Base-by-base conservation (phyloP, 2,797 vertebrate species). In the Streptopelia turtur region DNA sequence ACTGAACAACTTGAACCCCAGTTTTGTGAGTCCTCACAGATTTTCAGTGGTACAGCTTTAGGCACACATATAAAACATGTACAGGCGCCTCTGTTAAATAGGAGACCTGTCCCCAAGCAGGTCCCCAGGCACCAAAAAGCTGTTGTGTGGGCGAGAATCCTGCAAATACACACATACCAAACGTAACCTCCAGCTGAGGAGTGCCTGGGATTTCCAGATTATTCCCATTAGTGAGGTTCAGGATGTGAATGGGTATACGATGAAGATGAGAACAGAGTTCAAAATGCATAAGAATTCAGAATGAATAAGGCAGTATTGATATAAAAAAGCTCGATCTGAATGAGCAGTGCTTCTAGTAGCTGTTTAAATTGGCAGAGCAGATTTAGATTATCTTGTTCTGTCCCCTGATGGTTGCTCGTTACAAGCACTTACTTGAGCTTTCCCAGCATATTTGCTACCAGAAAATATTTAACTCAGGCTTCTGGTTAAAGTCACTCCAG, bases 1-100 rank as follows among this genome's bases (percentile, higher is more conserved):
- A 6, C 18, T 3, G 9, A 57, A 33, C 39, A 49, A 23, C 17
- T 3, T 2, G 24, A 53, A 12, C 12, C 14, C 28, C 0, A 0
- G 7, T 61, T 91, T 56, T 37, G 11, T 3, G 31, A 57, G 11
- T 10, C 27, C 45, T 49, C 52, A 9, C 18, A 52, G 11, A 28
- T 28, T 45, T 61, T 17, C 27, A 11, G 3, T 2, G 12, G 15
- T 21, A 13, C 45, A 52, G 28, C 35, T 66, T 65, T 31, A 27
- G 39, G 30, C 27, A 30, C 68, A 18, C 6, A 1, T 30, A 13
- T 28, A 1, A 35, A 27, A 13, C 61, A n/a, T 5, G 10, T 0
- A 5, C 24, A 28, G 37, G 11, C 31, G 10, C 6, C 64, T 63
- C 0, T n/a, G 23, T 39, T 11, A 39, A 24, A 13, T 20, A 57